Evolutionary conservation across 2,113 vertebrate genomes (phyloP), one percentile per base, ranked within the genome.

Genomic region (Anas platyrhynchos): DNA sequence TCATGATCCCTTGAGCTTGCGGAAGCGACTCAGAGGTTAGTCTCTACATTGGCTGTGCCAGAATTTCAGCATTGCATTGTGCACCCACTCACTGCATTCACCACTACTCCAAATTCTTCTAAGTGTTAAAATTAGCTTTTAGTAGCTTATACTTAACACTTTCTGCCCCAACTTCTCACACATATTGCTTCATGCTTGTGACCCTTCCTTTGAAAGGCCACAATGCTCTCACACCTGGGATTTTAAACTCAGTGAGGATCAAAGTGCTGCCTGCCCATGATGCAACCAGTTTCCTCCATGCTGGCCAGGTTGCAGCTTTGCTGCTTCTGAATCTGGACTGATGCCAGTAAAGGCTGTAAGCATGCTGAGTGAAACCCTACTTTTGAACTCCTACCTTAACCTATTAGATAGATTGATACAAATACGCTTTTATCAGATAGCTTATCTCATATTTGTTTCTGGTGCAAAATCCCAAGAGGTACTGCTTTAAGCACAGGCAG

Each of bases 271-370:
- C 84, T 27, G 66, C 15, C 32, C 17, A 7, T 7, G 1, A 31
- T 9, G 27, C 2, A 9, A 48, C 32, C 23, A 55, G 50, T 9
- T 27, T 4, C 6, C 50, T 63, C 34, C 46, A 48, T 0, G 0
- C 25, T 59, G 36, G 75, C 25, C 79, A 59, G 59, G 52, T 55
- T 41, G 65, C 55, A 74, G 59, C 79, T 74, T 36, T 80, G 55
- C 44, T 74, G 11, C 34, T 83, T 55, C 72, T 73, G 18, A 75
- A 94, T 55, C n/a, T 74, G n/a, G 43, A 59, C 15, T 46, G 52
- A 61, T 13, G 13, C 43, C 73, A 93, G 5, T 2, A 76, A 48
- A 72, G 72, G 38, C 65, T 90, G 46, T 27, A 90, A 65, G 11
- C n/a, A 44, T 23, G 38, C 13, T 44, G 29, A 91, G 31, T 5